Evolutionary conservation across 2,888 invertebrate genomes (phyloP).

Genomic region (Mellilla xanthometata): DNA sequence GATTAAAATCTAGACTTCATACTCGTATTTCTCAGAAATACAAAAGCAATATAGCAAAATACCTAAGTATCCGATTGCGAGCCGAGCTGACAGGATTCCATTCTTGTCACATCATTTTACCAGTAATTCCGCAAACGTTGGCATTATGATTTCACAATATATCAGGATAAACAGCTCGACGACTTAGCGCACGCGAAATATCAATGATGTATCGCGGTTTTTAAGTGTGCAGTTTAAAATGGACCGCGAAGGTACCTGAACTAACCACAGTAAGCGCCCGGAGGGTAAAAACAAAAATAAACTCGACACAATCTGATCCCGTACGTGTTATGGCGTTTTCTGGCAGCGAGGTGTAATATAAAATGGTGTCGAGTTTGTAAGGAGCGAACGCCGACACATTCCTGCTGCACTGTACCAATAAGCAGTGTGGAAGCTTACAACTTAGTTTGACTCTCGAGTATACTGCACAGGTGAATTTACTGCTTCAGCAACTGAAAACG

Average conservation of each 20-base stretch:
- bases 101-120: conserved; percentile 3
- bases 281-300: conserved; percentile 38
- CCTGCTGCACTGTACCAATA: conserved; percentile 11
- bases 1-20: too few relatives aligned
- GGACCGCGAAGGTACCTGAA: conserved; percentile 23
- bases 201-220: conserved; percentile 4
- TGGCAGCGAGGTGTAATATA: conserved; percentile 54
- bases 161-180: conserved; percentile 4
- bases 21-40: not conserved
- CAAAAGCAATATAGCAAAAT: not conserved
- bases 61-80: not conserved
- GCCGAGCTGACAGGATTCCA: not conserved
- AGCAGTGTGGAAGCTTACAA: conserved; percentile 10
- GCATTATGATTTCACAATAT: conserved; percentile 6
- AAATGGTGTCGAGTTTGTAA: conserved; percentile 41
- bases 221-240: conserved; percentile 21
- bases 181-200: conserved; percentile 4
- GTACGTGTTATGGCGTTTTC: conserved; percentile 47
- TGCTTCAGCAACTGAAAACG: too few relatives aligned
- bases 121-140: not conserved
- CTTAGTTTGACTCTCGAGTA: too few relatives aligned
- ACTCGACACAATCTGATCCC: conserved; percentile 41
- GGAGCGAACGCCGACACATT: conserved; percentile 62
- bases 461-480: too few relatives aligned
- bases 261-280: conserved; percentile 35